These are phyloP conservation scores for Halichoerus grypus DNA, from an alignment of 2,113 vertebrate genomes.

Conservation along the genomic window DNA sequence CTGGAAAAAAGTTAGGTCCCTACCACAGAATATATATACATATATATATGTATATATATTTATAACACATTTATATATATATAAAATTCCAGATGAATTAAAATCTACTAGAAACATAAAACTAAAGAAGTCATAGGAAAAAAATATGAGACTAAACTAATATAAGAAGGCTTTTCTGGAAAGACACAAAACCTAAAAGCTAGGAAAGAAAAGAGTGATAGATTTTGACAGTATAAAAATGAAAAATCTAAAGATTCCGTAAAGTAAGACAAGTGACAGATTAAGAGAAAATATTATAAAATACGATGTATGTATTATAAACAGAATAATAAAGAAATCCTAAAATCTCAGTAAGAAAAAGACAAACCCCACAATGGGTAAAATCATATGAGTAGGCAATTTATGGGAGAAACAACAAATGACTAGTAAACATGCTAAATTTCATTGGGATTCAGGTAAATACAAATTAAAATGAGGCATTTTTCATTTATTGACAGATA, in stretches of 20 bases:
- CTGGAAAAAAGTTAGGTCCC: neutral
- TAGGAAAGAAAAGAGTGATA: conserved; percentile 26
- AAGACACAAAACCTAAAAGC: conserved; percentile 52
- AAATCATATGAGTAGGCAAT: neutral
- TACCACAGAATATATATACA: neutral
- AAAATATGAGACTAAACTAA: conserved; percentile 8
- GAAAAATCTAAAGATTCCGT: conserved; percentile 57
- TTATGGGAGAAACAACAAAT: conserved; percentile 35
- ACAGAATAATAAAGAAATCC: conserved; percentile 34
- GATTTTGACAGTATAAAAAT: conserved; percentile 51
- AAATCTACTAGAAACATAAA: conserved; percentile 64
- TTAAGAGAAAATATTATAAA: conserved; percentile 26
- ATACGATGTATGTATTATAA: neutral
- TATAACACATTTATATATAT: neutral
- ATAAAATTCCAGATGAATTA: conserved; percentile 55
- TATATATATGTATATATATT: neutral
- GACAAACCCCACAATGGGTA: neutral
- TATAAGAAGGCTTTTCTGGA: conserved; percentile 31
- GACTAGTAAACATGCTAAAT: neutral
- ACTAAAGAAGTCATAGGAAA: neutral
- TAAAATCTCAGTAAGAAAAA: conserved; percentile 51
- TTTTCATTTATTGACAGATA: conserved; percentile 49
- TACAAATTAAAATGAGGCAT: conserved; percentile 43
- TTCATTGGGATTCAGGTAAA: conserved; percentile 5
- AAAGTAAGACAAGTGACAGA: conserved; percentile 9